Conservation (phyloP, 2,888 invertebrate genomes). For the Apodemia zela region DNA sequence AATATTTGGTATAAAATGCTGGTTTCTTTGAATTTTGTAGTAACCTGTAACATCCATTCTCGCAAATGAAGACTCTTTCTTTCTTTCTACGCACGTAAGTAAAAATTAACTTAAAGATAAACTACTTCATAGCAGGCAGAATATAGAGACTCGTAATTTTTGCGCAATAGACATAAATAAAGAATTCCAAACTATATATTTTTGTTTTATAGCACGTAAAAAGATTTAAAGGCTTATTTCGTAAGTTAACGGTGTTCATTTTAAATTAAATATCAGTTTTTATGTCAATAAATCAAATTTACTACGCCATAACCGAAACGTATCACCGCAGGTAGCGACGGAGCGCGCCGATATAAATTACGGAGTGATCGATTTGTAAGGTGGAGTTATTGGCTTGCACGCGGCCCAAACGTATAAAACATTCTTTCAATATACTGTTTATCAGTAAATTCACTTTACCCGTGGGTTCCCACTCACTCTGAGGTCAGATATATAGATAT, state of each 20-base stretch:
- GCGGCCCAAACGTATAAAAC: neutral
- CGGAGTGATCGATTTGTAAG: conserved; percentile 27
- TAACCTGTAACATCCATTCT: too few relatives aligned
- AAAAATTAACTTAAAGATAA: too few relatives aligned
- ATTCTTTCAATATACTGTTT: conserved; percentile 1
- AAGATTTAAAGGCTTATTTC: conserved; percentile 9
- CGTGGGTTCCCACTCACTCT: neutral
- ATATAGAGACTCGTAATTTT: neutral
- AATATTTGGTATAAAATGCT: too few relatives aligned
- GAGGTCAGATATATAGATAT: too few relatives aligned
- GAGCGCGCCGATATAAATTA: conserved; percentile 28
- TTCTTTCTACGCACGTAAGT: too few relatives aligned
- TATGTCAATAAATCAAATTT: conserved; percentile 31
- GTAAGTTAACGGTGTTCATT: conserved; percentile 19
- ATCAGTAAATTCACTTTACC: conserved; percentile 5
- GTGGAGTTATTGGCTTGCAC: neutral
- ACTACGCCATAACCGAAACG: conserved; percentile 21
- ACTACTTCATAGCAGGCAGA: too few relatives aligned
- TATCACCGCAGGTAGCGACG: conserved; percentile 32
- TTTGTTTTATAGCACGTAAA: conserved; percentile 7
- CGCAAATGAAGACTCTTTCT: too few relatives aligned
- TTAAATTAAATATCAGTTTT: conserved; percentile 31
- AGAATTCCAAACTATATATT: neutral
- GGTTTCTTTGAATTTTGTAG: too few relatives aligned
- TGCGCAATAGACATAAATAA: neutral